Evolutionary conservation across 2,888 invertebrate genomes (phyloP).

Genomic region (Gerosis bhagava): DNA sequence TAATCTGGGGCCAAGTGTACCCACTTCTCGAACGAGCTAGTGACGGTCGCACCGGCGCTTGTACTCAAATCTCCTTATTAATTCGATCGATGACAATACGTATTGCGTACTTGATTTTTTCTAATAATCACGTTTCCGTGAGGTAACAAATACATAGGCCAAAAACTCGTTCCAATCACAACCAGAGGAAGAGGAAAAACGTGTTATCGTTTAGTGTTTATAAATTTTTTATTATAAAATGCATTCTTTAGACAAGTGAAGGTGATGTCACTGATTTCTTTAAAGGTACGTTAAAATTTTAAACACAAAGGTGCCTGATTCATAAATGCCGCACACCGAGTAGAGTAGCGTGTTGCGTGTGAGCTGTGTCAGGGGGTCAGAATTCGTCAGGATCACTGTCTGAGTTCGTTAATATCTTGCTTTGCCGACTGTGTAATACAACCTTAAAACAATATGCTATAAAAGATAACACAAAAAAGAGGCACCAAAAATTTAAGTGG

Average conservation of each 20-base stretch:
- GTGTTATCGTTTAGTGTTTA: too few relatives aligned
- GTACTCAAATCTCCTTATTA: slow-evolving; percentile 55
- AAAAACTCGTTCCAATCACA: too few relatives aligned
- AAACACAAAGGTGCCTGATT: slow-evolving; percentile 55
- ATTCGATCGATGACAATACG: slow-evolving; percentile 29
- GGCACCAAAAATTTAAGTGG: slow-evolving; percentile 56
- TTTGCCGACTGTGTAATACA: slow-evolving; percentile 54
- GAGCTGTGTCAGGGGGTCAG: slow-evolving; percentile 59
- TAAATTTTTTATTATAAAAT: too few relatives aligned
- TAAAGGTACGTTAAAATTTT: slow-evolving; percentile 37
- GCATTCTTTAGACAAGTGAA: neutral
- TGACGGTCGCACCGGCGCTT: slow-evolving; percentile 29
- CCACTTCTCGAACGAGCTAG: slow-evolving; percentile 16
- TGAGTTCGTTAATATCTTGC: slow-evolving; percentile 54
- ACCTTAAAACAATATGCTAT: slow-evolving; percentile 63
- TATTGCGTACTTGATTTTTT: neutral
- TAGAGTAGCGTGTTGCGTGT: slow-evolving; percentile 43
- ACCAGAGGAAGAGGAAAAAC: neutral
- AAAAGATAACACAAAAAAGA: slow-evolving; percentile 50
- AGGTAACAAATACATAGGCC: too few relatives aligned
- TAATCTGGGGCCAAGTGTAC: slow-evolving; percentile 45
- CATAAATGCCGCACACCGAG: slow-evolving; percentile 43
- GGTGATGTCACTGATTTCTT: slow-evolving; percentile 48
- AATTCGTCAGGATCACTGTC: slow-evolving; percentile 65
- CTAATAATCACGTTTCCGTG: too few relatives aligned